Evolutionary conservation across 2,888 invertebrate genomes (phyloP), one percentile per base, ranked within the genome.

Genomic region (Lasioglossum villosulum): DNA sequence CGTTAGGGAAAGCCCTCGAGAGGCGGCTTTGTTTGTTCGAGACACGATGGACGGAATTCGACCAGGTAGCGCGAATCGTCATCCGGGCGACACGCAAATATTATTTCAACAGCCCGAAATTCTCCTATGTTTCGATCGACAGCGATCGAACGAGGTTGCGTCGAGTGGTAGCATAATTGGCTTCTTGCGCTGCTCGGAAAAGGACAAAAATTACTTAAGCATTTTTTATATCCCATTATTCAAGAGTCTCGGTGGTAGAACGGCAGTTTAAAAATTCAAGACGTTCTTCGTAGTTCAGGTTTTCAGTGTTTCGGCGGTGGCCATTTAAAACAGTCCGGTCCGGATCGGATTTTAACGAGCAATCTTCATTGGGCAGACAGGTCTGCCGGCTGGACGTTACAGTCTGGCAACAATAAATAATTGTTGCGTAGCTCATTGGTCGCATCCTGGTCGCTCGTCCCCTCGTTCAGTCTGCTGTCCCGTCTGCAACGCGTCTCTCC

Each of bases 321-420:
- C 52, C 86, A 71, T 82, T 79, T 80, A 82, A 73, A 75, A 78
- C 68, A 78, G 73, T 37, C 74, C 42, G 73, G 63, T 19, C 75
- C 63, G 82, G 80, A 78, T 83, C 86, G 59, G 75, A 88, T 88
- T 88, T 90, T 90, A 90, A 90, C 91, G 86, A 91, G 86, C 86
- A 73, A 88, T 89, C 86, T 88, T 91, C 87, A 92, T 92, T 89
- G 88, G 84, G 86, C 86, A 91, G 88, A 89, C 89, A 90, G 87
- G 90, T 91, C 90, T 85, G 89, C 80, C 84, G 87, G 77, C 82
- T 76, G 83, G 88, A 82, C 85, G 84, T 75, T 81, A 86, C 91
- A 89, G 93, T 92, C 93, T 92, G 93, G 92, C 90, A 94, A 93
- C 93, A 93, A 94, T 94, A 94, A 94, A 95, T 94, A 94, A 94